phyloP scores from a whole-genome alignment of 2,797 vertebrate genomes.

The Chromis chromis region DNA sequence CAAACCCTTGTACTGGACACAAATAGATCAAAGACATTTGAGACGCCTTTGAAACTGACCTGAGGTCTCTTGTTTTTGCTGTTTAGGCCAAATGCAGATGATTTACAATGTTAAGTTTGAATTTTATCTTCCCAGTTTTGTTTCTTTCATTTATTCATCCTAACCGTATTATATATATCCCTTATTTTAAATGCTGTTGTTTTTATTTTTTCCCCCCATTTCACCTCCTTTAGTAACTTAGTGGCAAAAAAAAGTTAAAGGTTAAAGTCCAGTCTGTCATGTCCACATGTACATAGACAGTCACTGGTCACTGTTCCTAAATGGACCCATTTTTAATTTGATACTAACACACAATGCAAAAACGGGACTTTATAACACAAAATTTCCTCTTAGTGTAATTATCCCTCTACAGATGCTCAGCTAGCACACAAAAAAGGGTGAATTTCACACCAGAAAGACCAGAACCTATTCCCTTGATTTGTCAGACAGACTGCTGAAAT shows the following conservation, averaged over 20 bases:
- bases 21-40: constrained; percentile 55
- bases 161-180: too few relatives aligned
- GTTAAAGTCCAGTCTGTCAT: background rate
- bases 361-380: too few relatives aligned
- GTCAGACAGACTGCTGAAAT: background rate
- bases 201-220: background rate
- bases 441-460: background rate
- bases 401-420: background rate
- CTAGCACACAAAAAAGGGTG: background rate
- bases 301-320: background rate
- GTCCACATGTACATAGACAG: background rate
- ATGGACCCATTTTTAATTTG: background rate
- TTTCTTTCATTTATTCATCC: background rate
- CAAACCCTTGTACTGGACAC: background rate
- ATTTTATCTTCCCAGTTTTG: background rate
- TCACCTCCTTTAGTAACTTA: background rate
- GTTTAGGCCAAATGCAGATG: background rate
- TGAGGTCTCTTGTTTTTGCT: constrained; percentile 3
- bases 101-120: background rate
- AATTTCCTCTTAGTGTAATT: background rate
- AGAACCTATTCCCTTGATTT: background rate
- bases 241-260: background rate
- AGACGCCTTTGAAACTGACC: constrained; percentile 39
- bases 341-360: background rate
- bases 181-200: constrained; percentile 6